Conservation (phyloP, 2,888 invertebrate species). For the Mellilla xanthometata region DNA sequence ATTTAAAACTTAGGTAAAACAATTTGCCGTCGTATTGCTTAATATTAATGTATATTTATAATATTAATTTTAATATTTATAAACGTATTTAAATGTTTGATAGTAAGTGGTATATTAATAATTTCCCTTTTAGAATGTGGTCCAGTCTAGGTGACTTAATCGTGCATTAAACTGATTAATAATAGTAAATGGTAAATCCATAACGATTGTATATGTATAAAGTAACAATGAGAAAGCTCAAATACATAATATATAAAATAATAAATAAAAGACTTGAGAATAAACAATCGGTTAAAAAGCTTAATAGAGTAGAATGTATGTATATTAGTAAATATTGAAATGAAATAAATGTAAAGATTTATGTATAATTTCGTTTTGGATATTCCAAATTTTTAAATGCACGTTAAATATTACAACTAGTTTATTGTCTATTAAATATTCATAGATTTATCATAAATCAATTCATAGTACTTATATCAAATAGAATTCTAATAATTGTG, state of each 20-base stretch:
- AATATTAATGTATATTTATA: neutral
- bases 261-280: constrained; percentile 75
- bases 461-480: constrained; percentile 27
- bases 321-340: constrained; percentile 54
- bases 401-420: constrained; percentile 45
- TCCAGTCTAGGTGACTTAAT: constrained; percentile 81
- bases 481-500: constrained; percentile 61
- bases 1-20: neutral
- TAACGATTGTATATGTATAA: constrained; percentile 60
- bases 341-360: constrained; percentile 34
- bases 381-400: constrained; percentile 54
- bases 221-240: constrained; percentile 74
- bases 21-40: neutral
- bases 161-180: constrained; percentile 74
- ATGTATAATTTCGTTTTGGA: constrained; percentile 37
- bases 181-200: constrained; percentile 57
- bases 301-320: constrained; percentile 69
- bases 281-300: constrained; percentile 65
- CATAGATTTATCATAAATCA: constrained; percentile 53
- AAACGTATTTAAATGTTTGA: constrained; percentile 18
- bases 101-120: constrained; percentile 6
- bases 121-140: constrained; percentile 73
- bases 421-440: constrained; percentile 47
- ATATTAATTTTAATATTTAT: neutral
- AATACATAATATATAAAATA: constrained; percentile 64